Evolutionary conservation across 2,797 vertebrate species (phyloP), one percentile per base, ranked within the genome.

Genomic region (Acipenser oxyrinchus): DNA sequence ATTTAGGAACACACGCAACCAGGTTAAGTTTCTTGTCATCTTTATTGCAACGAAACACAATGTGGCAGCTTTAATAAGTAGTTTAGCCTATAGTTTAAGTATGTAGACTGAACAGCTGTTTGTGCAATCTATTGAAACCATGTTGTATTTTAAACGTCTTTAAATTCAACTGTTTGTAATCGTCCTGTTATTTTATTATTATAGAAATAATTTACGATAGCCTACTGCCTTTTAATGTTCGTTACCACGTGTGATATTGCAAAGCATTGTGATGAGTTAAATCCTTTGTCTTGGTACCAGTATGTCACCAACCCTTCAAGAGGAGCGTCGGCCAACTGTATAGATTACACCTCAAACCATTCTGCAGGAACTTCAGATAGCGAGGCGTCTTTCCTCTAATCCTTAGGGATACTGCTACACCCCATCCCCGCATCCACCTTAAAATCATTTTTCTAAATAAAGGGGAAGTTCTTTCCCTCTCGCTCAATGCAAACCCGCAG

Each of bases 321-420:
- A 11, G 72, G 48, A 73, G 65, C 74, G 66, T 69, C 75, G 66
- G 72, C 71, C 63, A 75, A 52, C 60, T 69, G 66, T 62, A 55
- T 78, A 74, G 74, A 71, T 62, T 70, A 76, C 69, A 70, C 75
- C 73, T 62, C 66, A 63, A 66, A 67, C 70, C 78, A 71, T 15
- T 59, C 73, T 70, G 55, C 71, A 78, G 72, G 70, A 72, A 70
- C 67, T 69, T 72, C 69, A 68, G 67, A 69, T 66, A 68, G 75
- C 75, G 67, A 70, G 60, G 62, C 68, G 53, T 12, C 76, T 4
- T 69, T 74, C 69, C 68, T 52, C 37, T 62, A 4, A 69, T 66
- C 74, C 69, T 2, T 65, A 65, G 71, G 72, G 67, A 68, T 68
- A 61, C 61, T 67, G 66, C 1, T 37, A 73, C 72, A 72, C 53